These are phyloP conservation scores for Epizoanthus fatuus DNA, from an alignment of 92 coral and sea anemone genomes.

Conservation along the genomic window DNA sequence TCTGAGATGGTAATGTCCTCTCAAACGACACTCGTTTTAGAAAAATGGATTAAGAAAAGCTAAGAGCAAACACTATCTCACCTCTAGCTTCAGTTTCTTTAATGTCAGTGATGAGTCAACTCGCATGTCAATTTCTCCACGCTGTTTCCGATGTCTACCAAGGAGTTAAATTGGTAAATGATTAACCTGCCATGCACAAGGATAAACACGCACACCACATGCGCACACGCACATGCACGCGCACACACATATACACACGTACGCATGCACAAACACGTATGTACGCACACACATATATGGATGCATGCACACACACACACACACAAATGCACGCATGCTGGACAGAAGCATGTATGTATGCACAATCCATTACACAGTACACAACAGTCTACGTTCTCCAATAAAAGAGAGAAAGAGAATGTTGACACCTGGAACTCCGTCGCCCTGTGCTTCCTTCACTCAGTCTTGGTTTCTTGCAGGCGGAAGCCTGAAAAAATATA, in stretches of 20 bases:
- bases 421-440: constrained; percentile 80
- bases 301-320: no score
- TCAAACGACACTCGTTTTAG: no score
- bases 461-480: constrained; percentile 63
- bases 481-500: constrained; percentile 30
- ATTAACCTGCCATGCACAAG: neutral
- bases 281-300: no score
- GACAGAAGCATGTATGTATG: neutral
- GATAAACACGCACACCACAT: neutral
- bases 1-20: no score
- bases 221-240: no score
- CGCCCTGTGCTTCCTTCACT: constrained; percentile 58
- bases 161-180: neutral
- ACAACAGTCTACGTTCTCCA: neutral
- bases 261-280: no score
- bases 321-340: neutral
- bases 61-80: neutral
- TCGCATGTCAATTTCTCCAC: constrained; percentile 86
- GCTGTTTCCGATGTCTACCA: constrained; percentile 92
- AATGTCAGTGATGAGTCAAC: constrained; percentile 89
- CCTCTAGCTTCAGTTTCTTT: constrained; percentile 92
- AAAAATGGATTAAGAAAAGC: neutral
- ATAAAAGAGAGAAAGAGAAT: neutral
- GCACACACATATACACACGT: no score
- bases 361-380: neutral